Conservation (phyloP, 2,797 vertebrate species). For the Chelonia mydas region DNA sequence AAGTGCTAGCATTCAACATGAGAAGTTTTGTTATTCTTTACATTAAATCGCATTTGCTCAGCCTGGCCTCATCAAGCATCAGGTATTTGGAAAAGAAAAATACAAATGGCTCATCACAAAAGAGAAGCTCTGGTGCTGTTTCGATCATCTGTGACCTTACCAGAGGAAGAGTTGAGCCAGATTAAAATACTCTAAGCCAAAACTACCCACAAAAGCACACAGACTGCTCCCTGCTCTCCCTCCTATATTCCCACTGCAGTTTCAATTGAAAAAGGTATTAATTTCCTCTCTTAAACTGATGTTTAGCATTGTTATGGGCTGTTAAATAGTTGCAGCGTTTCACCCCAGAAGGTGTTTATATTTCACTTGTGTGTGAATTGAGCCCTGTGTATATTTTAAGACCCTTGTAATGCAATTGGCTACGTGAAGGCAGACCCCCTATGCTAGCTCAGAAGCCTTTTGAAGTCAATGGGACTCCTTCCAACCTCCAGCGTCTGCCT, state of each 20-base stretch:
- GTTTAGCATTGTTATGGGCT: background rate
- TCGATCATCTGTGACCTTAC: background rate
- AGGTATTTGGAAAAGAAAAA: background rate
- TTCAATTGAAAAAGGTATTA: background rate
- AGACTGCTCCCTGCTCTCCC: background rate
- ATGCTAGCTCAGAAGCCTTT: background rate
- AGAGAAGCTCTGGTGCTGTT: background rate
- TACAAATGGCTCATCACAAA: background rate
- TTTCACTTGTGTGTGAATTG: background rate
- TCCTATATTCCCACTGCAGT: background rate
- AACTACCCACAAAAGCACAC: background rate
- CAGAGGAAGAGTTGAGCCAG: background rate
- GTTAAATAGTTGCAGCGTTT: background rate
- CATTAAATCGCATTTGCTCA: background rate
- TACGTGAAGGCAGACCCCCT: background rate
- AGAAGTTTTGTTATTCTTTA: background rate
- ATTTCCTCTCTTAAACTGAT: background rate
- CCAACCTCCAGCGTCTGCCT: fast-evolving
- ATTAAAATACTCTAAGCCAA: background rate
- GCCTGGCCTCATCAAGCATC: background rate
- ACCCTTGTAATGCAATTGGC: background rate
- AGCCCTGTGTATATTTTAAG: background rate
- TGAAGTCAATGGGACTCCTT: background rate
- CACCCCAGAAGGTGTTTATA: background rate
- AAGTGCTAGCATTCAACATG: background rate